A percentile compares a stretch with the other conserved stretches of the same genome.
Conservation (phyloP, 2,888 invertebrate species). For the Ornithoptera alexandrae region DNA sequence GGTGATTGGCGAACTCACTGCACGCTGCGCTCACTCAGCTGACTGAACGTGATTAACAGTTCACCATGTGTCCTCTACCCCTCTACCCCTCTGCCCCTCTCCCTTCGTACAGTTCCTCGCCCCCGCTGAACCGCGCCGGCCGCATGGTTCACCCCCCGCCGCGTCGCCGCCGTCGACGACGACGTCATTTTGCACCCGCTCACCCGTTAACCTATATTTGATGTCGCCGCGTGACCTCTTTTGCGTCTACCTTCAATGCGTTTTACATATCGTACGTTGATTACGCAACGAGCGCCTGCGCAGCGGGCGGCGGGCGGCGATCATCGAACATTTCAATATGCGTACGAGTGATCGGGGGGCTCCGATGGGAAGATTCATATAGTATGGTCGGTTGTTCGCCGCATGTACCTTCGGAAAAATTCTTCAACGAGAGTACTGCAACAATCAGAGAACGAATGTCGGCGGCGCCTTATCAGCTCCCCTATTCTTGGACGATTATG, state of each 20-base stretch:
- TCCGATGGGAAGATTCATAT: too few relatives aligned
- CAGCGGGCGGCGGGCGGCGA: background rate
- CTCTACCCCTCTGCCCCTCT: background rate
- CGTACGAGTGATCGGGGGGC: background rate
- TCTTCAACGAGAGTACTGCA: too few relatives aligned
- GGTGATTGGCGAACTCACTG: constrained; percentile 57
- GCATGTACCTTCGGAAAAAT: background rate
- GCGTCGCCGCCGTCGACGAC: background rate
- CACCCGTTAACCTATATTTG: background rate
- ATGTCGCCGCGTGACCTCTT: background rate
- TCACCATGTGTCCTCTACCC: constrained; percentile 5
- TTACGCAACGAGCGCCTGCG: background rate
- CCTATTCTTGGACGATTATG: too few relatives aligned
- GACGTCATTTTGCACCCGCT: background rate
- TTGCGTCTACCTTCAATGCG: background rate
- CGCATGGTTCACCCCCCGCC: background rate
- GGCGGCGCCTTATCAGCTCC: background rate
- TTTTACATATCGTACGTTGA: background rate
- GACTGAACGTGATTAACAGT: too few relatives aligned
- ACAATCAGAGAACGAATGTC: too few relatives aligned
- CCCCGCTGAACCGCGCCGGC: background rate
- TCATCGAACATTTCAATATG: background rate
- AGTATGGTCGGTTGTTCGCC: too few relatives aligned
- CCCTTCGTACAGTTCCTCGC: background rate
- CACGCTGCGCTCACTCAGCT: background rate